These are phyloP conservation scores for Ophion obscuratus DNA, from an alignment of 2,888 invertebrate genomes.

Conservation along the genomic window DNA sequence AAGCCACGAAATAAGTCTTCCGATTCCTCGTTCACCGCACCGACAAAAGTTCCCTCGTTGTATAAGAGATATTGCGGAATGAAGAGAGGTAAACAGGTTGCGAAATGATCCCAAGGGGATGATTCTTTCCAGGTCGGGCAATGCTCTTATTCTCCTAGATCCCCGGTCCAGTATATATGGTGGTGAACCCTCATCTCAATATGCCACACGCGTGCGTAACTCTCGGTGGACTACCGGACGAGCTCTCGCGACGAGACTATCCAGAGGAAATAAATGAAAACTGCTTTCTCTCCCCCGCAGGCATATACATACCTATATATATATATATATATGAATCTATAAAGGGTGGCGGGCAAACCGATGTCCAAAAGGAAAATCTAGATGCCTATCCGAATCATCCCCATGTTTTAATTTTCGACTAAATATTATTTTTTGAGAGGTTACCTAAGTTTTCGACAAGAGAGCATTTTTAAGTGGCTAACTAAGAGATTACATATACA, in stretches of 20 bases:
- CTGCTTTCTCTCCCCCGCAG: slow-evolving; percentile 45
- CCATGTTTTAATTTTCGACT: no score
- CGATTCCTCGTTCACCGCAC: slow-evolving; percentile 40
- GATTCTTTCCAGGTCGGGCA: slow-evolving; percentile 51
- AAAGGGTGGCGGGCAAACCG: not conserved
- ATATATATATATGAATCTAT: not conserved
- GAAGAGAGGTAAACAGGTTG: slow-evolving; percentile 61
- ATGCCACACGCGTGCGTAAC: slow-evolving; percentile 67
- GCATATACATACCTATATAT: not conserved
- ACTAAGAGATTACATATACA: no score
- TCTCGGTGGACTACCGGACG: slow-evolving; percentile 53
- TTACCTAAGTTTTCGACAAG: no score
- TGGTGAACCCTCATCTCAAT: slow-evolving; percentile 62
- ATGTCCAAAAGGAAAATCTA: not conserved
- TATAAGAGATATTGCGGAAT: slow-evolving; percentile 49
- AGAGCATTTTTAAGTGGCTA: no score
- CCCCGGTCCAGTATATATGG: not conserved
- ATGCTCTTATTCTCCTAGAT: slow-evolving; percentile 48
- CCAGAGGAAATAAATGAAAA: slow-evolving; percentile 69
- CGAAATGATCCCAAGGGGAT: slow-evolving; percentile 64
- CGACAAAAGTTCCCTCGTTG: slow-evolving; percentile 30
- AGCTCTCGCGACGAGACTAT: slow-evolving; percentile 58
- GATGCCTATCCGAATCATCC: not conserved
- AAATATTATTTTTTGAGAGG: no score
- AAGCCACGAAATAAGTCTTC: slow-evolving; percentile 33